Evolutionary conservation across 2,113 vertebrate genomes (phyloP), one percentile per base, ranked within the genome.

Genomic region (Grammomys dolichurus): DNA sequence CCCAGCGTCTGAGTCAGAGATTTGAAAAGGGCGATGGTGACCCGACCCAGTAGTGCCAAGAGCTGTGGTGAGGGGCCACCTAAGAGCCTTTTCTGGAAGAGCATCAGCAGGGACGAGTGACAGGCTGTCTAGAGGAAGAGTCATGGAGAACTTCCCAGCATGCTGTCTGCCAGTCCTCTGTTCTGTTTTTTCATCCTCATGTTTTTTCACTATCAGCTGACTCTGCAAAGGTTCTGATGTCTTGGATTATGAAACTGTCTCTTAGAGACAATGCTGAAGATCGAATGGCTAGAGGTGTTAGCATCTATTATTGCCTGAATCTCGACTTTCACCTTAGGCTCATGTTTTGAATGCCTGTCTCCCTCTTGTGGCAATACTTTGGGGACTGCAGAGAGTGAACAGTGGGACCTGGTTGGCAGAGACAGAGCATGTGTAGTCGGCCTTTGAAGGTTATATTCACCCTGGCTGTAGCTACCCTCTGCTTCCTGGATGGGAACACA

Each of bases 1-100:
- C 31, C 31, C 26, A 9, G 60, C 20, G 26, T 43, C 77, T 40
- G 58, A 81, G 65, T 9, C 26, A n/a, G 78, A 72, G 60, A 43
- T 65, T 33, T 7, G 14, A 46, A 31, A n/a, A 60, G 11, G 63
- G 46, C 20, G 8, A 46, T 63, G 67, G 51, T 60, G 51, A 26
- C 56, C 7, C 9, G 73, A 46, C 22, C 72, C 43, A 19, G 36
- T 0, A 1, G 2, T 69, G 10, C 58, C 1, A 0, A 17, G 56
- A 72, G 26, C 40, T 24, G 40, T 40, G 43, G 13, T 0, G 1
- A 24, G 85, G 17, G 24, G 81, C 51, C n/a, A 28, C 11, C 31
- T 87, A n/a, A 60, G 77, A 63, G 81, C 33, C 7, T 1, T 56
- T 56, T 78, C 51, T n/a, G 51, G 60, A 67, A 56, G 87, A 82